These are phyloP conservation scores for Oophaga sylvatica DNA, from an alignment of 2,797 vertebrate species.

Conservation along the genomic window DNA sequence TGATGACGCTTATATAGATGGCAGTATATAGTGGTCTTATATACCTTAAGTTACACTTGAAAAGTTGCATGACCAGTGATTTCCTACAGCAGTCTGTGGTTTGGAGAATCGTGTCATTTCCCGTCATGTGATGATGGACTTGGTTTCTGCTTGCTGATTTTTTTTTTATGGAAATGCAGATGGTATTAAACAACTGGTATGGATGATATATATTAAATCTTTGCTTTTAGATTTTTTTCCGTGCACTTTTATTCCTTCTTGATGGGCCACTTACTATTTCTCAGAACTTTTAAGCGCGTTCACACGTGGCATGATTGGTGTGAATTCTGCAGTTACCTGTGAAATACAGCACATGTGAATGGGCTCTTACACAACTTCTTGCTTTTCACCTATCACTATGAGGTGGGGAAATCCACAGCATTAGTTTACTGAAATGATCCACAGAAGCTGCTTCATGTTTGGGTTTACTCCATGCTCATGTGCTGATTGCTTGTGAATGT, in stretches of 20 bases:
- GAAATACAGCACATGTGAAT: too few species aligned
- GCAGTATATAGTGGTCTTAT: not conserved
- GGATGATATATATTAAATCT: not conserved
- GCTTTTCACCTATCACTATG: too few species aligned
- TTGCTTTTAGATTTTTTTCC: too few species aligned
- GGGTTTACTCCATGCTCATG: too few species aligned
- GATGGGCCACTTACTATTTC: not conserved
- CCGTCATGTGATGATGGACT: not conserved
- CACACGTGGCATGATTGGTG: not conserved
- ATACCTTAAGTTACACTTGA: not conserved
- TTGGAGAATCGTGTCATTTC: not conserved
- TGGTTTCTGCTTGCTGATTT: not conserved
- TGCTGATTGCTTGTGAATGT: too few species aligned
- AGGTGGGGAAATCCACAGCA: too few species aligned
- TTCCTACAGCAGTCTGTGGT: not conserved
- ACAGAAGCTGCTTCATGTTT: too few species aligned
- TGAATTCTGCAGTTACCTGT: not conserved
- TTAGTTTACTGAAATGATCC: too few species aligned
- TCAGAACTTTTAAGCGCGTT: not conserved
- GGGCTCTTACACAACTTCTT: too few species aligned
- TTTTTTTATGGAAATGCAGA: not conserved
- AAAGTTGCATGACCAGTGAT: not conserved
- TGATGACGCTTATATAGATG: not conserved
- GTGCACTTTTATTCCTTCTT: not conserved
- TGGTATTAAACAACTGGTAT: not conserved